These are phyloP conservation scores for Eidolon dupreanum DNA, from an alignment of 2,797 vertebrate species.

Conservation along the genomic window DNA sequence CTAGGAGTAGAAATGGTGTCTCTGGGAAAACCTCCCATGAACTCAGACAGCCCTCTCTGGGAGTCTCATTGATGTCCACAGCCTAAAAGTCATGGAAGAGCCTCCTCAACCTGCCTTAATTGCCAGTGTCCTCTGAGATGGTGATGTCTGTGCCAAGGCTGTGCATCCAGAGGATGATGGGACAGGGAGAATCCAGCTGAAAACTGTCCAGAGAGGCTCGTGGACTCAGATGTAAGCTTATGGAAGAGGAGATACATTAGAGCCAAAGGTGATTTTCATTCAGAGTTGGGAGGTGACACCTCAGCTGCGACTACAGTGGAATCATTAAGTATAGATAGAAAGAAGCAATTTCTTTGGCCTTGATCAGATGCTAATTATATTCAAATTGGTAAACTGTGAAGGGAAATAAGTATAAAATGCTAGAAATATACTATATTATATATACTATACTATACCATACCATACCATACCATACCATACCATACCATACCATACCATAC, in stretches of 20 bases:
- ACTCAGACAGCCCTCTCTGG: not conserved
- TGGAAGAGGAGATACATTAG: not conserved
- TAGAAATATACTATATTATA: not conserved
- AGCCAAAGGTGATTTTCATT: not conserved
- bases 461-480: not conserved
- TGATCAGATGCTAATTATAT: not conserved
- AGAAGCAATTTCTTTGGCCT: not conserved
- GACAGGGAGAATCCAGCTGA: not conserved
- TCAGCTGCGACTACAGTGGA: not conserved
- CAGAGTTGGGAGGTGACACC: not conserved
- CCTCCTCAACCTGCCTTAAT: not conserved
- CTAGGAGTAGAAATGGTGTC: not conserved
- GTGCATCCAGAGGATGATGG: not conserved
- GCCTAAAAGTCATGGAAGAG: not conserved
- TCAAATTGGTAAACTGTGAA: not conserved
- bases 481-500: too few relatives aligned
- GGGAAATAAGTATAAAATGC: not conserved
- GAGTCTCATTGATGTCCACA: not conserved
- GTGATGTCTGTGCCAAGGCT: accelerated
- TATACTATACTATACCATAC: not conserved
- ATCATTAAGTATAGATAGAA: not conserved
- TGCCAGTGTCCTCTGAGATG: too few relatives aligned
- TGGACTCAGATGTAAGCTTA: not conserved
- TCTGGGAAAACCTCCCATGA: not conserved
- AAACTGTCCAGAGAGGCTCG: not conserved